Base-by-base conservation (phyloP, 2,888 invertebrate genomes). In the Hyles lineata region DNA sequence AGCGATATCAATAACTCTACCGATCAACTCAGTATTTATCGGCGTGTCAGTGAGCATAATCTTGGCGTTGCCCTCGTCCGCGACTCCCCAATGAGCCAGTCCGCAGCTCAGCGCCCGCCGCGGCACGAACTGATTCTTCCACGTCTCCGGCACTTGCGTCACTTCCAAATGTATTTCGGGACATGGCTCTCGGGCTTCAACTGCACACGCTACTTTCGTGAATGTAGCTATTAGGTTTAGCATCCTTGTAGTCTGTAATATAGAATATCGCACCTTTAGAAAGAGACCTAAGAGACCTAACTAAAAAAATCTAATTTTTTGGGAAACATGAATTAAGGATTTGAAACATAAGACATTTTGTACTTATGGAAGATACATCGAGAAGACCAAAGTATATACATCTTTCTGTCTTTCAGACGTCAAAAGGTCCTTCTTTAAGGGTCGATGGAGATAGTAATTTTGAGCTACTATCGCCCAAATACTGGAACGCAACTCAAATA, bases 1-100 rank as follows among this genome's bases (percentile, higher is more conserved):
- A 11, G 98, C 97, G 0, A 99, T 97, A 77, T 97, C 96, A 1
- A 96, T 85, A 0, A 97, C 97, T 80, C 96, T 95, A 1, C 97
- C 95, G 74, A 96, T 95, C 72, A 97, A 83, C 71, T 95, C 96
- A 0, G 95, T 94, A 74, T 97, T 95, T 1, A 96, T 81, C 0
- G 89, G 85, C 0, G 90, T 90, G 15, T 84, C 78, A 0, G 91
- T 86, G 82, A 89, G 87, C 87, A 93, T 86, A 1, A 95, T 82
- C 72, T 83, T 91, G 0, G 92, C 93, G 55, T 89, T 87, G 0
- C 94, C 93, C 0, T 90, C 90, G 60, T 92, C 90, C 0, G 85
- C 88, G 0, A 95, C 83, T 1, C 92, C 94, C 95, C 95, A 95
- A 74, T 95, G 94, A 0, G 87, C 89, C 0, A 94, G 77, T 0